Percentiles rank a stretch among this genome's conserved stretches.
Conservation (phyloP, 2,113 vertebrate species). For the Pygoscelis antarcticus region DNA sequence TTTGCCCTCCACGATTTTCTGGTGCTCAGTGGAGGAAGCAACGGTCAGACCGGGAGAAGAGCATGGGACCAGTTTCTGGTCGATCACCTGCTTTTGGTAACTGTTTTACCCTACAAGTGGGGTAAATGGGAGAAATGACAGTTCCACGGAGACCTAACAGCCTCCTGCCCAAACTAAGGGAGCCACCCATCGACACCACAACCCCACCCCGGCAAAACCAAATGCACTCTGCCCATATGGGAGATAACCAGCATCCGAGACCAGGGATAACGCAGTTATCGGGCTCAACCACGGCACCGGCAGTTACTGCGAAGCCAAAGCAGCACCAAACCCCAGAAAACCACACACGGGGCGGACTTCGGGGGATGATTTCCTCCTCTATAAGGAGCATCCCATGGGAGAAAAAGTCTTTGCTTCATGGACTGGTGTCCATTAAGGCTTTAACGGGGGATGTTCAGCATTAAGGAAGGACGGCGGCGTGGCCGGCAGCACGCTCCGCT, state of each 20-base stretch:
- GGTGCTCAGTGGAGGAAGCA: neutral
- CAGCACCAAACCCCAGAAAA: neutral
- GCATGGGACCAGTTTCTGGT: neutral
- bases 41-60: fast-evolving
- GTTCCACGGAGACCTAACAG: neutral
- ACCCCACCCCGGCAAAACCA: neutral
- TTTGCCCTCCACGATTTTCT: neutral
- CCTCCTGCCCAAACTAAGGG: neutral
- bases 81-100: neutral
- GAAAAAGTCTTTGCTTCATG: fast-evolving
- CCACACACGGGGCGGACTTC: fast-evolving
- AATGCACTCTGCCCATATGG: neutral
- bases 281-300: fast-evolving
- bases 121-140: neutral
- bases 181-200: neutral
- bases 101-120: neutral
- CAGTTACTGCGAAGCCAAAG: neutral
- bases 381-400: fast-evolving
- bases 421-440: fast-evolving
- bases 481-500: conserved; percentile 15
- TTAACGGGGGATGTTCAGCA: neutral
- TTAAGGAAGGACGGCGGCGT: neutral
- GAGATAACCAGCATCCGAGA: neutral
- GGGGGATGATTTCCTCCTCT: neutral
- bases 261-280: neutral